These are phyloP conservation scores for Steatocranus sp. DNA, from an alignment of 2,797 vertebrate species.

Conservation along the genomic window DNA sequence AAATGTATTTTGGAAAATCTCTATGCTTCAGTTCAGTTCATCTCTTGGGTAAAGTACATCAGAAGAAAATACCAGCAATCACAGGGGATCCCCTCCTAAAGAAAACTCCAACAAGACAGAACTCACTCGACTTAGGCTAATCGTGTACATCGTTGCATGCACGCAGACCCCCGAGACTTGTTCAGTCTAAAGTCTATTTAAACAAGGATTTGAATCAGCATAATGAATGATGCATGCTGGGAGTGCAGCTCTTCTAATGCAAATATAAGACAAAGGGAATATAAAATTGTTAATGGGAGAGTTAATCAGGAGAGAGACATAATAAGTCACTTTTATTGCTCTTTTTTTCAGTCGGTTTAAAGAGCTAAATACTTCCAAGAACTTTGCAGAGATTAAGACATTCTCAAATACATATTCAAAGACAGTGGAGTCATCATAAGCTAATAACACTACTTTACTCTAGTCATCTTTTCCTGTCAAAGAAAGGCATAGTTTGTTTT, in stretches of 20 bases:
- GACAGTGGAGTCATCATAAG: background rate
- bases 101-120: constrained; percentile 66
- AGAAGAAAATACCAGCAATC: constrained; percentile 30
- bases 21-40: background rate
- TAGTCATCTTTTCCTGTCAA: background rate
- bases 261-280: constrained; percentile 38
- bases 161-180: constrained; percentile 48
- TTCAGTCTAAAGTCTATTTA: constrained; percentile 65
- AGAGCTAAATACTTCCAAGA: background rate
- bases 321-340: constrained; percentile 8
- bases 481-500: background rate
- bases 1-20: constrained; percentile 6
- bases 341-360: constrained; percentile 3
- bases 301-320: constrained; percentile 12
- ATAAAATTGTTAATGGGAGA: constrained; percentile 23
- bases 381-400: background rate
- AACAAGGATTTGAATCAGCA: constrained; percentile 68
- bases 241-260: constrained; percentile 48
- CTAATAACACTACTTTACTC: background rate
- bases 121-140: constrained; percentile 47
- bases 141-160: constrained; percentile 60
- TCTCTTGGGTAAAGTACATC: constrained; percentile 21
- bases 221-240: constrained; percentile 55
- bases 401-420: background rate
- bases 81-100: constrained; percentile 75